A percentile compares a stretch with the other conserved stretches of the same genome.
These are phyloP conservation scores for Philaenus spumarius DNA, from an alignment of 1,140 invertebrate genomes.

Conservation along the genomic window DNA sequence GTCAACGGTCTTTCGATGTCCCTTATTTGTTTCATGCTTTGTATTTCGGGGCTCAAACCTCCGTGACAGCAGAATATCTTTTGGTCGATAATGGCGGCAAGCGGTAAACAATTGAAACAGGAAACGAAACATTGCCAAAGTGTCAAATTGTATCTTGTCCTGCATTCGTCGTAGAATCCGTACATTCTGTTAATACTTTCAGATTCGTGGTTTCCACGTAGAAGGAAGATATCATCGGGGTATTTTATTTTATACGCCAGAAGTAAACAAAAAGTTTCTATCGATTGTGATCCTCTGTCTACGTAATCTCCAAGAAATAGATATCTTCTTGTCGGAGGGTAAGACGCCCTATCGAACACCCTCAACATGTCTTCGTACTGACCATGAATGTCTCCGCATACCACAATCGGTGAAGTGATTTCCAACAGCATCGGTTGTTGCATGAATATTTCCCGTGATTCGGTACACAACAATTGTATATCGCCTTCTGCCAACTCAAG, in stretches of 20 bases:
- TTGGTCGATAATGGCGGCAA: slow-evolving; percentile 46
- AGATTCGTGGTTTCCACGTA: slow-evolving; percentile 81
- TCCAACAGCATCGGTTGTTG: slow-evolving; percentile 59
- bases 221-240: slow-evolving; percentile 88
- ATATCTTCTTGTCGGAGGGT: slow-evolving; percentile 93
- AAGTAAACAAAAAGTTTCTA: slow-evolving; percentile 77
- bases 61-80: slow-evolving; percentile 58
- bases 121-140: slow-evolving; percentile 85
- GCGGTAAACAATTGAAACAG: slow-evolving; percentile 84
- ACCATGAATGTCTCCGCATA: slow-evolving; percentile 87
- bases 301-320: slow-evolving; percentile 91
- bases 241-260: slow-evolving; percentile 94
- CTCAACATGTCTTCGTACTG: slow-evolving; percentile 87
- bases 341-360: slow-evolving; percentile 92
- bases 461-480: slow-evolving; percentile 49
- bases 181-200: slow-evolving; percentile 82
- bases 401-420: slow-evolving; percentile 60
- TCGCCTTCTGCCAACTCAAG: not conserved
- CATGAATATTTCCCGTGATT: slow-evolving; percentile 58
- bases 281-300: slow-evolving; percentile 76
- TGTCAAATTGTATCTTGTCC: slow-evolving; percentile 73
- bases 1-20: slow-evolving; percentile 59
- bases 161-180: slow-evolving; percentile 56
- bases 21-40: slow-evolving; percentile 54
- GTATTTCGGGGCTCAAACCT: slow-evolving; percentile 50